Evolutionary conservation across 2,113 vertebrate species (phyloP).

Genomic region (Okapia johnstoni): DNA sequence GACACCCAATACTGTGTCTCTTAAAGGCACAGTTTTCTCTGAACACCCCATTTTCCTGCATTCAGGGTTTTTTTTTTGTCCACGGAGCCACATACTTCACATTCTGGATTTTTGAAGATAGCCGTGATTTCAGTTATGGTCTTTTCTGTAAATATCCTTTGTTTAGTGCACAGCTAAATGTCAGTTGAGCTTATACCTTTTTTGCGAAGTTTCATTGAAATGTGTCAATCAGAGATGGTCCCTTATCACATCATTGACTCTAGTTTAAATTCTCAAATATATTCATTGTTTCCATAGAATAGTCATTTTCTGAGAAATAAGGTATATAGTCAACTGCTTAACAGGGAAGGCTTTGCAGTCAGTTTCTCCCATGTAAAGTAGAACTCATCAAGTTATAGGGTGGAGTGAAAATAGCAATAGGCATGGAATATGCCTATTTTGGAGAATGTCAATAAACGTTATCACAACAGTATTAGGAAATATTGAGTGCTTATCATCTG

Average conservation of each 20-base stretch:
- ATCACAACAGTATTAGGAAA: neutral
- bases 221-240: neutral
- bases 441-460: neutral
- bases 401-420: neutral
- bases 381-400: neutral
- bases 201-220: neutral
- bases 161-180: neutral
- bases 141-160: neutral
- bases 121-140: neutral
- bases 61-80: neutral
- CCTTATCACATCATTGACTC: neutral
- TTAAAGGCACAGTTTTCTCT: neutral
- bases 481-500: neutral
- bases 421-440: neutral
- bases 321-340: neutral
- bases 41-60: neutral
- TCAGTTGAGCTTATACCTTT: neutral
- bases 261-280: neutral
- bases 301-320: neutral
- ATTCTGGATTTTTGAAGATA: neutral
- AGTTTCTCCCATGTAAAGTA: neutral
- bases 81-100: neutral
- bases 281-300: neutral
- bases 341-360: neutral
- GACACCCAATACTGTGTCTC: neutral